Evolutionary conservation across 2,888 invertebrate genomes (phyloP), one percentile per base, ranked within the genome.

Genomic region (Geophilus truncorum): DNA sequence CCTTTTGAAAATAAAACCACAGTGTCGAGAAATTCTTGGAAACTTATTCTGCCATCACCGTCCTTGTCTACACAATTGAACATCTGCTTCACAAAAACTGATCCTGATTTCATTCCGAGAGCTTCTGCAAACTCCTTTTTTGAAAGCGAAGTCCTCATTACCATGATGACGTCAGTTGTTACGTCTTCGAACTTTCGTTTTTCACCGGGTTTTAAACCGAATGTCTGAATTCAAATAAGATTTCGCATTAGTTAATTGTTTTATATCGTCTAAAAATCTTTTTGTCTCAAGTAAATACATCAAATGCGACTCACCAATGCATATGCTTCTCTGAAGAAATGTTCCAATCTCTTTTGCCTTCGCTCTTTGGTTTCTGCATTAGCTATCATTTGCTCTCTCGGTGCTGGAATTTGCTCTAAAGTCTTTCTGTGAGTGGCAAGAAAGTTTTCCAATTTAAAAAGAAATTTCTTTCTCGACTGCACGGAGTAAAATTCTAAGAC

Each of bases 11-110:
- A 97, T 1, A 96, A 87, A 0, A 96, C 93, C 0, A 97, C 96
- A 0, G 97, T 97, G 85, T 97, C 96, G 79, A 98, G 88, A 87
- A 98, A 98, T 88, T 97, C 97, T 82, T 88, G 87, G 87, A 98
- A 98, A 4, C 95, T 96, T 84, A 98, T 97, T 82, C 95, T 90
- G 1, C 97, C 96, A 87, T 96, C 96, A 81, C 94, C 91, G 86
- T 96, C 96, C 86, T 96, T 96, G 86, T 97, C 97, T 0, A 97
- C 96, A 85, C 97, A 96, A 85, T 97, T 96, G 86, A 98, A 98
- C 97, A 98, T 97, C 88, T 96, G 95, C 85, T 94, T 92, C 0
- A 98, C 97, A 86, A 98, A 98, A 80, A 97, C 93, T 25, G 96
- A 97, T 85, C 96, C 95, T 0, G 94, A 90, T 86, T 94, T 94